Evolutionary conservation across 2,888 invertebrate species (phyloP).

Genomic region (Agonopterix arenella): DNA sequence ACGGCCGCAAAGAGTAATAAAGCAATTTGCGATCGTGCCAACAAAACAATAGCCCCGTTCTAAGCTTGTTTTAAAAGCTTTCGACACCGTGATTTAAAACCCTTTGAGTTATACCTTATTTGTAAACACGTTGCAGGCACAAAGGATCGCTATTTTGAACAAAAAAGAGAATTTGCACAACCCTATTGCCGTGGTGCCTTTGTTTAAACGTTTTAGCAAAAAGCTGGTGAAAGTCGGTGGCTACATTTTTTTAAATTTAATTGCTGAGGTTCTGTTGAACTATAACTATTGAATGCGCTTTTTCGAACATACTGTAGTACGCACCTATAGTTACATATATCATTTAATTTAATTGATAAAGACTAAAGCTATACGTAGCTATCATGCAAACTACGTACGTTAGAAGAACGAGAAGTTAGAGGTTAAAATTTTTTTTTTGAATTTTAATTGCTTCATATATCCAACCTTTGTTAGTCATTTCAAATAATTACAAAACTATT

Average conservation of each 20-base stretch:
- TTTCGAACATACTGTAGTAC: no score
- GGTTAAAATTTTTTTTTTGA: no score
- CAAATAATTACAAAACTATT: no score
- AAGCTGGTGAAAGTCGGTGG: conserved; percentile 48
- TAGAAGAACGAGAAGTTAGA: no score
- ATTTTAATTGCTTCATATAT: no score
- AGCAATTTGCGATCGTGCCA: conserved; percentile 70
- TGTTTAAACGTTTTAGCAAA: conserved; percentile 30
- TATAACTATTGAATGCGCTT: no score
- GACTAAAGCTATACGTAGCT: no score
- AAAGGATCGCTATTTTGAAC: conserved; percentile 59
- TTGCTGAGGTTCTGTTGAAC: no score
- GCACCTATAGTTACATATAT: no score
- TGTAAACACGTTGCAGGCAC: conserved; percentile 67
- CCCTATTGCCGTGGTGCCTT: conserved; percentile 61
- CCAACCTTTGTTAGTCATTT: no score
- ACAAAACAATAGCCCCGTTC: conserved; percentile 71
- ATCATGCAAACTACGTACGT: no score
- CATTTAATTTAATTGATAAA: no score
- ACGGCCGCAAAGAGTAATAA: conserved; percentile 63
- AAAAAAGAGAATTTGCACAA: conserved; percentile 64
- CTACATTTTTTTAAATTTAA: conserved; percentile 14
- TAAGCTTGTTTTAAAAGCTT: conserved; percentile 74
- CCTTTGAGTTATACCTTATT: conserved; percentile 72
- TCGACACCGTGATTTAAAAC: conserved; percentile 74